Percentiles rank a stretch among this genome's conserved stretches.
phyloP scores from a whole-genome alignment of 2,888 invertebrate species.

The Torymus tubicola region DNA sequence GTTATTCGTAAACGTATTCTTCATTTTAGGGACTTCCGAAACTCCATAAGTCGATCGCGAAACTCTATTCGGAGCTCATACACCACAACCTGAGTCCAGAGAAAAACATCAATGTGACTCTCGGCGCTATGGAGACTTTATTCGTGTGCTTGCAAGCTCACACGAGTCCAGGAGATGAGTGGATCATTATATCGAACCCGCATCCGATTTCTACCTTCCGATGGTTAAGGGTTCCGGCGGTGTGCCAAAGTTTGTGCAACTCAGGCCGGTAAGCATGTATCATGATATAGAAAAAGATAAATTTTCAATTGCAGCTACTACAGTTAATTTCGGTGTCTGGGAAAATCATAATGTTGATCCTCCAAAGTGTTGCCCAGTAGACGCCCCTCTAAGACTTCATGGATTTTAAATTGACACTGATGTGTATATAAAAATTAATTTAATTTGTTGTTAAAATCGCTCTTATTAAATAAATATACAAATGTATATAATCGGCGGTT shows the following conservation, averaged over 20 bases:
- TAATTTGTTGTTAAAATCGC: too few species aligned
- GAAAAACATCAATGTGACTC: conserved; percentile 91
- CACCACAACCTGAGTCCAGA: conserved; percentile 87
- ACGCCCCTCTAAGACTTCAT: too few species aligned
- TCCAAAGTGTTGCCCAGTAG: too few species aligned
- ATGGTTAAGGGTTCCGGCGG: conserved; percentile 95
- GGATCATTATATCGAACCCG: conserved; percentile 98
- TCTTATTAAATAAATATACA: too few species aligned
- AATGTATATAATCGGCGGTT: too few species aligned
- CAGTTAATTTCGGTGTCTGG: too few species aligned
- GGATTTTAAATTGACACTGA: too few species aligned
- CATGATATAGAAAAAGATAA: too few species aligned
- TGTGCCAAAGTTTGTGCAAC: conserved; percentile 88
- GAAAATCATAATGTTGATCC: too few species aligned
- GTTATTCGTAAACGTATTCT: too few species aligned
- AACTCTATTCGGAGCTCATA: conserved; percentile 89
- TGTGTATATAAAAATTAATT: too few species aligned
- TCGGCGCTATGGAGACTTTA: conserved; percentile 96
- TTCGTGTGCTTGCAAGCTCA: conserved; percentile 91
- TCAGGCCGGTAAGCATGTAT: conserved; percentile 82
- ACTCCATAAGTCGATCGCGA: conserved; percentile 88
- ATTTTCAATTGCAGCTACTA: too few species aligned
- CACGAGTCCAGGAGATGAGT: conserved; percentile 91
- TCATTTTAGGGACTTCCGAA: conserved; percentile 91
- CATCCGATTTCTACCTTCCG: conserved; percentile 97